Percentiles rank a stretch among this genome's conserved stretches.
Evolutionary conservation across 2,113 vertebrate genomes (phyloP).

Genomic region (Hyaena hyaena): DNA sequence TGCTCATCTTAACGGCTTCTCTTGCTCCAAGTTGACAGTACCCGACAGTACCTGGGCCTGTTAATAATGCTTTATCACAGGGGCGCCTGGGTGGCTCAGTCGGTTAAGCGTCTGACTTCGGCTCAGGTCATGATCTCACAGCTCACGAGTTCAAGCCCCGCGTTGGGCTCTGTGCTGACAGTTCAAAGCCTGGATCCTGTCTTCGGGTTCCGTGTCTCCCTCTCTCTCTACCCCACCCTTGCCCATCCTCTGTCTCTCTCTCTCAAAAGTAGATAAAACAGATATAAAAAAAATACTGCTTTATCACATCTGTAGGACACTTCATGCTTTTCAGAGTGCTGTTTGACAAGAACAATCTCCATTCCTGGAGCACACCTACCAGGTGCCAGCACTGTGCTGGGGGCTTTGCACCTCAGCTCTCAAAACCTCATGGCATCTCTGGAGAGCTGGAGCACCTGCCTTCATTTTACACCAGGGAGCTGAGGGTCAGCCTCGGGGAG

Average conservation of each 20-base stretch:
- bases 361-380: not conserved
- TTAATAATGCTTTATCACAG: not conserved
- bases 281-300: not conserved
- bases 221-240: too few species aligned
- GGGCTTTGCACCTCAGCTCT: not conserved
- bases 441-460: not conserved
- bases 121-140: too few species aligned
- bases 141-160: too few species aligned
- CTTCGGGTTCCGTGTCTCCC: too few species aligned
- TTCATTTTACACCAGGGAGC: not conserved
- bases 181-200: too few species aligned
- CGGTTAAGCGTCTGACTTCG: too few species aligned
- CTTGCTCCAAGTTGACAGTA: not conserved
- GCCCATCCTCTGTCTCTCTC: too few species aligned
- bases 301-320: not conserved
- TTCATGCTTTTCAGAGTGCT: not conserved
- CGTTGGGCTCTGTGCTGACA: too few species aligned
- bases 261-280: too few species aligned
- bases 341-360: not conserved
- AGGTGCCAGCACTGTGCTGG: not conserved
- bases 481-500: not conserved
- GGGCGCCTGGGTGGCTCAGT: too few species aligned
- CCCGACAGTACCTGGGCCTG: not conserved
- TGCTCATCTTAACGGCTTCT: not conserved
- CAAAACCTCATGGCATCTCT: not conserved